phyloP scores from a whole-genome alignment of 2,888 invertebrate genomes.

The Thereva nobilitata region DNA sequence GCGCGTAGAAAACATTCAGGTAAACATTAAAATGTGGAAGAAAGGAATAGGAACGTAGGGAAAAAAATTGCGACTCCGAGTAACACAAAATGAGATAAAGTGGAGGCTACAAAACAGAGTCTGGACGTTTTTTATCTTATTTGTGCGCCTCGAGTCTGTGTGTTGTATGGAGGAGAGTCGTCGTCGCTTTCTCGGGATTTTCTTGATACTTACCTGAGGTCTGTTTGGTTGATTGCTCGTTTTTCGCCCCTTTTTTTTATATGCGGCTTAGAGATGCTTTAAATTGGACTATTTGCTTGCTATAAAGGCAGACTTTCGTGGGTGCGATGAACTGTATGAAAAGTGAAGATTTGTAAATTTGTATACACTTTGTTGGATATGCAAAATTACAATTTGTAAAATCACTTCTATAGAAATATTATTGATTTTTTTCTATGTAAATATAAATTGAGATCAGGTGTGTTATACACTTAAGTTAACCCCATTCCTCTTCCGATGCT shows the following conservation, averaged over 20 bases:
- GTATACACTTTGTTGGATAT: no score
- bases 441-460: no score
- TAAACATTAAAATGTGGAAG: slow-evolving; percentile 1
- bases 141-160: not conserved
- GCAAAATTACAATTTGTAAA: no score
- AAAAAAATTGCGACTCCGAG: slow-evolving; percentile 14
- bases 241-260: slow-evolving; percentile 5
- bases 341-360: slow-evolving; percentile 10
- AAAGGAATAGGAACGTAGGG: slow-evolving; percentile 2
- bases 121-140: not conserved
- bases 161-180: slow-evolving; percentile 17
- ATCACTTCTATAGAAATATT: not conserved
- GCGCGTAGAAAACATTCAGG: slow-evolving; percentile 1
- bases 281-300: slow-evolving; percentile 27
- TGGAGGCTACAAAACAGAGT: slow-evolving; percentile 22
- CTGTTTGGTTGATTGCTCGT: not conserved
- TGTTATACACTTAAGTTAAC: slow-evolving; percentile 1
- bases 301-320: slow-evolving; percentile 14
- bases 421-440: not conserved
- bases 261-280: slow-evolving; percentile 12
- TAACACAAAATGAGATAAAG: slow-evolving; percentile 22
- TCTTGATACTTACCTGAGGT: slow-evolving; percentile 4
- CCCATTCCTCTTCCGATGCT: slow-evolving; percentile 28
- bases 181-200: slow-evolving; percentile 9
- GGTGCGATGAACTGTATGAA: slow-evolving; percentile 22